These are phyloP conservation scores for Florisuga fusca DNA, from an alignment of 2,797 vertebrate species.

Conservation along the genomic window DNA sequence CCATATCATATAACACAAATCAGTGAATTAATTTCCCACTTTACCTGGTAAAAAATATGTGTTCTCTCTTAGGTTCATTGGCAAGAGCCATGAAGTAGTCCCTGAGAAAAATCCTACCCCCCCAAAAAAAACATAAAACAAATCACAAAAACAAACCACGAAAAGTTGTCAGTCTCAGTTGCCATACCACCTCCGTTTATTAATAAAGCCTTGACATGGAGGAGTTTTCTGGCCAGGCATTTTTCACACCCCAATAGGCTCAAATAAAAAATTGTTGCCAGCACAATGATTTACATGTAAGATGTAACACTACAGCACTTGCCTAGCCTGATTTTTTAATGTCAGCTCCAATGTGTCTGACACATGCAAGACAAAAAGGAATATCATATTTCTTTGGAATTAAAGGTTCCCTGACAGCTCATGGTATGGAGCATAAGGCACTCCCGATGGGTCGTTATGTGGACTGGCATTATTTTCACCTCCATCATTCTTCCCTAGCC, in stretches of 20 bases:
- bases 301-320: constrained; percentile 62
- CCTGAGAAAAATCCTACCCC: neutral
- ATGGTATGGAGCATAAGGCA: neutral
- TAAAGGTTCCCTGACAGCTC: constrained; percentile 43
- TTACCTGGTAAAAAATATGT: constrained; percentile 34
- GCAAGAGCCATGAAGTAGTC: neutral
- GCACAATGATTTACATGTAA: constrained; percentile 63
- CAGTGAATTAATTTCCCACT: neutral
- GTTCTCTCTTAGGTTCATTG: neutral
- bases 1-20: constrained; percentile 13
- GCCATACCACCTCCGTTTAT: constrained; percentile 29
- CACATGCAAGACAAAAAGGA: constrained; percentile 58
- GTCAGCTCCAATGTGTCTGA: constrained; percentile 56
- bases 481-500: neutral
- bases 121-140: neutral
- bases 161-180: neutral
- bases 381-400: constrained; percentile 60
- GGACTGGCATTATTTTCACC: constrained; percentile 26
- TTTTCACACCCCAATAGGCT: constrained; percentile 68
- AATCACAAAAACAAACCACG: neutral
- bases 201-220: constrained; percentile 50
- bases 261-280: constrained; percentile 69
- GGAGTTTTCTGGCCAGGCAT: constrained; percentile 60
- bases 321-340: constrained; percentile 56
- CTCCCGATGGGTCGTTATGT: neutral